A percentile compares a stretch with the other conserved stretches of the same genome.
These are phyloP conservation scores for Machimus atricapillus DNA, from an alignment of 2,888 invertebrate species.

Conservation along the genomic window DNA sequence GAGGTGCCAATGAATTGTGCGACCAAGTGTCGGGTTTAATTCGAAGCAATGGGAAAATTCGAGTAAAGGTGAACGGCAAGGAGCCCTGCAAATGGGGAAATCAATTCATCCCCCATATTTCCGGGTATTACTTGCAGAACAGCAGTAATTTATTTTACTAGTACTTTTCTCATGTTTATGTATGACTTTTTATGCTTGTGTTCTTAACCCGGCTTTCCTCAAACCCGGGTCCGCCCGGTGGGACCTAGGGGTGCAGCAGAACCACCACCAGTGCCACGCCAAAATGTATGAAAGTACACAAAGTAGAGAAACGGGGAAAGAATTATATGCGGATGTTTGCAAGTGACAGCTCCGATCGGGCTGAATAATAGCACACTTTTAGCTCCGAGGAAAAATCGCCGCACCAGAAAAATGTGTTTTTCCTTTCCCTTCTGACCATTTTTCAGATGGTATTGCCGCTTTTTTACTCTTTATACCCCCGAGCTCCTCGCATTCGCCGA, in stretches of 20 bases:
- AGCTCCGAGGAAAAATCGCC: slow-evolving; percentile 43
- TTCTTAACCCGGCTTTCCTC: not conserved
- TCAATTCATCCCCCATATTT: slow-evolving; percentile 30
- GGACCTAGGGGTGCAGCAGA: not conserved
- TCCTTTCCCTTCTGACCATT: slow-evolving; percentile 31
- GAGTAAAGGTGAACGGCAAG: not conserved
- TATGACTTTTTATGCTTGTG: slow-evolving; percentile 28
- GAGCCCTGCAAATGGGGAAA: not conserved
- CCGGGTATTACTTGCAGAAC: slow-evolving; percentile 28
- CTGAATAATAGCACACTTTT: slow-evolving; percentile 48
- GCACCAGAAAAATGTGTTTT: slow-evolving; percentile 39
- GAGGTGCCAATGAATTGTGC: not conserved
- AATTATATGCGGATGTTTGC: slow-evolving; percentile 46
- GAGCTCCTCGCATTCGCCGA: not conserved
- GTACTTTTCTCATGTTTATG: slow-evolving; percentile 36
- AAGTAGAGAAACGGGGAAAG: slow-evolving; percentile 37
- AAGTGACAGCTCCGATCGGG: slow-evolving; percentile 47
- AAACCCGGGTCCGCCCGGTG: not conserved
- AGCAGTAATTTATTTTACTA: slow-evolving; percentile 25
- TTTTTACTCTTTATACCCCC: slow-evolving; percentile 3
- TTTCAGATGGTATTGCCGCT: slow-evolving; percentile 8
- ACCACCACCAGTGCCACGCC: not conserved
- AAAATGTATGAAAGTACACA: slow-evolving; percentile 18
- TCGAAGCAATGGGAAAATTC: not conserved
- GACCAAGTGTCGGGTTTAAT: not conserved